Conservation (phyloP, 2,113 vertebrate genomes). For the Cnemophilus loriae region DNA sequence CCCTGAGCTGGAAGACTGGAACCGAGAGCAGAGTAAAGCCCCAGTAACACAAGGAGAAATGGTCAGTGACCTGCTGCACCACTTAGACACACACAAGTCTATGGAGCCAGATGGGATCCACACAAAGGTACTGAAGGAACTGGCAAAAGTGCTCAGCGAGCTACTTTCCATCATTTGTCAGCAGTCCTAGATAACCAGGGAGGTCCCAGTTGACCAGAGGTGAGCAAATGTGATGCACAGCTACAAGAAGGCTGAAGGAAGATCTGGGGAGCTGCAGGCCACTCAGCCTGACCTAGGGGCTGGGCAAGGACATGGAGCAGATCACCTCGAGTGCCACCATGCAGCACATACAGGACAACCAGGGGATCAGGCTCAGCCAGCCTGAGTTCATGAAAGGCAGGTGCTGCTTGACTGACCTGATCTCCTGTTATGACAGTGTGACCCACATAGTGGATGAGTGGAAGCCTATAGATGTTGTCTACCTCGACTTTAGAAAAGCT, state of each 20-base stretch:
- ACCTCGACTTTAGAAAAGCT: neutral
- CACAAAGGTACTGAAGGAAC: neutral
- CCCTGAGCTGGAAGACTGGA: neutral
- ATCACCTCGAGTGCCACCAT: neutral
- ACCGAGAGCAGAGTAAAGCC: neutral
- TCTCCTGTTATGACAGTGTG: neutral
- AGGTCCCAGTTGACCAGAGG: neutral
- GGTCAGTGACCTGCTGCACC: neutral
- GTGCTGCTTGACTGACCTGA: neutral
- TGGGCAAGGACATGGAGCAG: neutral
- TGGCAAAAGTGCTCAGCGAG: fast-evolving
- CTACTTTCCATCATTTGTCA: neutral
- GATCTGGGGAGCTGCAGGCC: neutral
- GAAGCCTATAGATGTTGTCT: neutral
- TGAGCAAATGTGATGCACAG: neutral
- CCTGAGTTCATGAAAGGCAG: neutral
- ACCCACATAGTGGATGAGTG: neutral
- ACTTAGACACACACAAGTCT: neutral
- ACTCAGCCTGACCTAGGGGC: neutral
- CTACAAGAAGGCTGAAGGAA: neutral
- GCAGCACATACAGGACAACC: neutral
- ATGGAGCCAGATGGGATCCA: neutral
- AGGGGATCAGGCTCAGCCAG: neutral
- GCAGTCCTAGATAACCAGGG: neutral
- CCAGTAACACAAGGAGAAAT: neutral